phyloP scores from a whole-genome alignment of 2,888 invertebrate species.

The Zaprionus lineosus region DNA sequence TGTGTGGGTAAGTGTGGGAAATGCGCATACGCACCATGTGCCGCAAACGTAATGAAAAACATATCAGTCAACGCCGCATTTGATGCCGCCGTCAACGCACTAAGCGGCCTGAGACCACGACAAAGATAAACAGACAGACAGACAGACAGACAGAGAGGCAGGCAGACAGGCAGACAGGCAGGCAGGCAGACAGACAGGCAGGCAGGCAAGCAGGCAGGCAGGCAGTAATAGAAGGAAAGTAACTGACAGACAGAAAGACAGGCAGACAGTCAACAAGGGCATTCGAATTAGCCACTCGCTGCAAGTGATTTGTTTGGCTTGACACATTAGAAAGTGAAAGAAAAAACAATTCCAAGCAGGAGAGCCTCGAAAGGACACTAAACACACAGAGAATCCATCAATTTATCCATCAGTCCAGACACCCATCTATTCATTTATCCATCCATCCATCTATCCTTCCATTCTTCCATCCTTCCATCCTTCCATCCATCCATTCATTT shows the following conservation, averaged over 20 bases:
- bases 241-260: slow-evolving; percentile 17
- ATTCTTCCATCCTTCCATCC: too few relatives aligned
- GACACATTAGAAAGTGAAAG: slow-evolving; percentile 36
- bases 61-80: slow-evolving; percentile 54
- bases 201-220: too few relatives aligned
- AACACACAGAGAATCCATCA: slow-evolving; percentile 13
- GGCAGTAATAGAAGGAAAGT: too few relatives aligned
- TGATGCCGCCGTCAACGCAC: too few relatives aligned
- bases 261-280: slow-evolving; percentile 39
- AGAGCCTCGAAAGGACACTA: slow-evolving; percentile 4
- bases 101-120: slow-evolving; percentile 16
- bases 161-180: too few relatives aligned
- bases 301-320: slow-evolving; percentile 43
- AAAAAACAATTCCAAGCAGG: too few relatives aligned
- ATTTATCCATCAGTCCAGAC: slow-evolving; percentile 59
- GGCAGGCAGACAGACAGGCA: too few relatives aligned
- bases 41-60: slow-evolving; percentile 40
- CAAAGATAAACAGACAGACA: too few relatives aligned
- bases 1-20: not conserved
- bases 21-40: slow-evolving; percentile 1
- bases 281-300: slow-evolving; percentile 49
- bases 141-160: too few relatives aligned
- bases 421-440: too few relatives aligned
- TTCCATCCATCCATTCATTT: too few relatives aligned
- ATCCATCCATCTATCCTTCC: too few relatives aligned